phyloP scores from a whole-genome alignment of 2,113 vertebrate genomes.

The Fukomys damarensis region DNA sequence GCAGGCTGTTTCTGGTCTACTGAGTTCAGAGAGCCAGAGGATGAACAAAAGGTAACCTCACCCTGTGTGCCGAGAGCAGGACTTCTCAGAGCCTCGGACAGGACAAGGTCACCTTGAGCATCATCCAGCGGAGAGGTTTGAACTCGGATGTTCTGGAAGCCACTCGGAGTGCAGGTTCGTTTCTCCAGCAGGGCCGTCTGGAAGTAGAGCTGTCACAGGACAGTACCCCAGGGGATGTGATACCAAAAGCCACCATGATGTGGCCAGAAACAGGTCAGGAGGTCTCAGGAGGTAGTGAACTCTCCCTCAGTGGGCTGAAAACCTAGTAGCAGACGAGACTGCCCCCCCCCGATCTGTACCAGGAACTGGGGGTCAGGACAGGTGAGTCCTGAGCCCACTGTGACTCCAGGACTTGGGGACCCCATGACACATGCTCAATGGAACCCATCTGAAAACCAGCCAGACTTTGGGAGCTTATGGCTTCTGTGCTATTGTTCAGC shows the following conservation, averaged over 20 bases:
- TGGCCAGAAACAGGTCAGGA: background rate
- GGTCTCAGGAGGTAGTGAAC: background rate
- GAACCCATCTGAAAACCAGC: background rate
- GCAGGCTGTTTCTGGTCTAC: accelerated
- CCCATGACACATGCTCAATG: accelerated
- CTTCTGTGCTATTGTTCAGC: background rate
- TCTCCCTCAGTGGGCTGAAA: accelerated
- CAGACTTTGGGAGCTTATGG: accelerated
- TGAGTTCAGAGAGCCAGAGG: background rate
- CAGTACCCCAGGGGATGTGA: background rate
- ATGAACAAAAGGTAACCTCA: background rate
- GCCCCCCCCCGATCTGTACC: accelerated
- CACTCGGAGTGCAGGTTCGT: background rate
- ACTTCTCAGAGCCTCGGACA: background rate
- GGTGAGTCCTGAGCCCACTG: background rate
- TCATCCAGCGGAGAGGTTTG: background rate
- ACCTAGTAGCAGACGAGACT: background rate
- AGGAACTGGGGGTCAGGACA: background rate
- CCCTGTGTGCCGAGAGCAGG: background rate
- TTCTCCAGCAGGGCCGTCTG: background rate
- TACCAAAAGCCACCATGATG: accelerated
- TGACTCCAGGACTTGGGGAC: background rate
- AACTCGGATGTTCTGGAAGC: background rate
- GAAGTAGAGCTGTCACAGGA: background rate
- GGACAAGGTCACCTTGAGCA: accelerated